Evolutionary conservation across 2,888 invertebrate genomes (phyloP).

Genomic region (Diogma glabrata): DNA sequence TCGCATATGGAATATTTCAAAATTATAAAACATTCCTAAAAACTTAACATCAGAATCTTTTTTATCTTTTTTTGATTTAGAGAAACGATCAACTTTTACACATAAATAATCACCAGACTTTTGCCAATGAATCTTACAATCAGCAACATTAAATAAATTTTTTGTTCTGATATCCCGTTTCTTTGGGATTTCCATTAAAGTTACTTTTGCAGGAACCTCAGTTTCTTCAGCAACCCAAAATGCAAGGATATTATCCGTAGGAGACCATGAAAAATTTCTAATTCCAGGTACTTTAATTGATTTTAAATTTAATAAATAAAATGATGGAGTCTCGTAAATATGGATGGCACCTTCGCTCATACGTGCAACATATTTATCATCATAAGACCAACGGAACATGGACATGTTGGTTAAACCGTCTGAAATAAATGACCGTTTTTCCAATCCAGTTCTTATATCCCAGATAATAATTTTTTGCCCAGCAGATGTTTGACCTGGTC

Average conservation of each 20-base stretch:
- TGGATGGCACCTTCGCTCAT: constrained; percentile 75
- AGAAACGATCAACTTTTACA: constrained; percentile 82
- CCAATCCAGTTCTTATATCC: constrained; percentile 91
- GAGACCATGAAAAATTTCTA: constrained; percentile 95
- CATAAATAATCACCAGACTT: constrained; percentile 95
- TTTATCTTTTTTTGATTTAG: constrained; percentile 90
- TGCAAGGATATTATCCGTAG: constrained; percentile 89
- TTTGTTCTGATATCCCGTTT: constrained; percentile 82
- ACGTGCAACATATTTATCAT: constrained; percentile 89
- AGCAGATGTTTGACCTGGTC: constrained; percentile 74
- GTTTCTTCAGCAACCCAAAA: constrained; percentile 99
- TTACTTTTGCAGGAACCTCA: constrained; percentile 91
- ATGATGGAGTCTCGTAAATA: constrained; percentile 94
- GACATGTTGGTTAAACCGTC: constrained; percentile 82
- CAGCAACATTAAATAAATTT: constrained; percentile 95
- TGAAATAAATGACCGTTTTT: constrained; percentile 83
- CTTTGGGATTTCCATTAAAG: constrained; percentile 83
- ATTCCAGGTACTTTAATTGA: constrained; percentile 84
- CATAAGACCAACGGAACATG: constrained; percentile 94
- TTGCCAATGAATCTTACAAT: constrained; percentile 99
- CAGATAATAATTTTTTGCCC: constrained; percentile 84
- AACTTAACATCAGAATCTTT: constrained; percentile 84
- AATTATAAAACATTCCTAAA: constrained; percentile 94
- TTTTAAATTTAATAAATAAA: constrained; percentile 87
- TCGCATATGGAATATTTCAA: constrained; percentile 97